These are phyloP conservation scores for Mesoligia furuncula DNA, from an alignment of 2,888 invertebrate genomes.

Conservation along the genomic window DNA sequence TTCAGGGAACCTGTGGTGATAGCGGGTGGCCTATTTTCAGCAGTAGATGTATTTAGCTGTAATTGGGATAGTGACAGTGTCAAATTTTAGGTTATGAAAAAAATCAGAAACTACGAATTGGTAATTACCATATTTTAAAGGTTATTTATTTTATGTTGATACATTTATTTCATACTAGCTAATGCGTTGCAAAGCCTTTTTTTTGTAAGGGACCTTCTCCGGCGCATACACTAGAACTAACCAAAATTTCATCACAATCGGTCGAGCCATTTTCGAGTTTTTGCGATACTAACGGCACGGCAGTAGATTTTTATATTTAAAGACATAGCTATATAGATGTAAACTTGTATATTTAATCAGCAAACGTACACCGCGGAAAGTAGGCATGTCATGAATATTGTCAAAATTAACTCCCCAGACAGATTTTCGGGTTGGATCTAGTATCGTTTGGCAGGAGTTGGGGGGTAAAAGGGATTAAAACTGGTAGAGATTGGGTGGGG, in stretches of 20 bases:
- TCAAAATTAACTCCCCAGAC: not conserved
- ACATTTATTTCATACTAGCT: not conserved
- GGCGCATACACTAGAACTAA: not conserved
- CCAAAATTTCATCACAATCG: not conserved
- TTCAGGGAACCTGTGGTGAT: not conserved
- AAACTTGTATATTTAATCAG: too few species aligned
- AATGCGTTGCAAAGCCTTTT: not conserved
- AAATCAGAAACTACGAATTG: not conserved
- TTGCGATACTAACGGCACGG: not conserved
- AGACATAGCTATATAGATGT: too few species aligned
- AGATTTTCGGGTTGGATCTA: not conserved
- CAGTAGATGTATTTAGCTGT: not conserved
- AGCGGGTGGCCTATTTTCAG: too few species aligned
- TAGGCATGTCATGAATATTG: not conserved
- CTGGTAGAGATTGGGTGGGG: too few species aligned
- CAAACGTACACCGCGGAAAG: not conserved
- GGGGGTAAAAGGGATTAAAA: too few species aligned
- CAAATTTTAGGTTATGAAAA: slow-evolving; percentile 17
- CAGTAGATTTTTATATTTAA: not conserved
- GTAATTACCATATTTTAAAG: not conserved
- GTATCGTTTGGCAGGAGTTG: too few species aligned
- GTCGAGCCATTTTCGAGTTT: not conserved
- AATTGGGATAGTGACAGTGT: not conserved
- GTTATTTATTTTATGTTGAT: not conserved
- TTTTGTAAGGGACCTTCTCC: not conserved